Evolutionary conservation across 2,888 invertebrate genomes (phyloP), one percentile per base, ranked within the genome.

Genomic region (Sphecodes monilicornis): DNA sequence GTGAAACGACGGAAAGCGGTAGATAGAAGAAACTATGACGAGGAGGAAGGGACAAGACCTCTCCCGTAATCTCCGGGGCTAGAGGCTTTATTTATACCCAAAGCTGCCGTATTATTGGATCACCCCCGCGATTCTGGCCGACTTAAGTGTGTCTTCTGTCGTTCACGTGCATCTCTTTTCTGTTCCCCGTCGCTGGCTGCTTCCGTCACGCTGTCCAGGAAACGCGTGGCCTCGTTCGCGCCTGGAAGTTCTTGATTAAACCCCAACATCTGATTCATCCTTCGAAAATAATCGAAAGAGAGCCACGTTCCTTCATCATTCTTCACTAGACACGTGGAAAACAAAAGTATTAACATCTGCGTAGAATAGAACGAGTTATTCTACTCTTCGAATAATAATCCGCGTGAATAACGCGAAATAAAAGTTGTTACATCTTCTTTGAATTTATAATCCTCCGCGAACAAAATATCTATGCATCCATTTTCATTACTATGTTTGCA

Each of bases 51-150:
- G 86, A 85, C 87, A 84, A 78, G 85, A 80, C 76, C 80, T 86
- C 78, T 82, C 74, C 76, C 84, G 90, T 89, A 89, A 93, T 93
- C 93, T 92, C 91, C 92, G 92, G 91, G 91, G 82, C 89, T 90
- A 91, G 90, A 91, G 88, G 91, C 89, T 93, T 94, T 94, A 94
- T 94, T 94, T 94, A 94, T 94, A 94, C 93, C 91, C 93, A 91
- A 93, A 93, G 93, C 94, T 92, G 72, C 92, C 90, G 93, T 94
- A 93, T 94, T 94, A 94, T 94, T 94, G 94, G 94, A 93, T 93
- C 94, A 93, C 94, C 93, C 94, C 93, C 94, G 93, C 93, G 90
- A 92, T 91, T 90, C 90, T 86, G 86, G 87, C 88, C 87, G 89
- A 80, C 79, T 77, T 76, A 88, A 88, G 82, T 84, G 86, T 88